phyloP scores from a whole-genome alignment of 92 coral and sea anemone genomes.

The Epizoanthus illoricatus region DNA sequence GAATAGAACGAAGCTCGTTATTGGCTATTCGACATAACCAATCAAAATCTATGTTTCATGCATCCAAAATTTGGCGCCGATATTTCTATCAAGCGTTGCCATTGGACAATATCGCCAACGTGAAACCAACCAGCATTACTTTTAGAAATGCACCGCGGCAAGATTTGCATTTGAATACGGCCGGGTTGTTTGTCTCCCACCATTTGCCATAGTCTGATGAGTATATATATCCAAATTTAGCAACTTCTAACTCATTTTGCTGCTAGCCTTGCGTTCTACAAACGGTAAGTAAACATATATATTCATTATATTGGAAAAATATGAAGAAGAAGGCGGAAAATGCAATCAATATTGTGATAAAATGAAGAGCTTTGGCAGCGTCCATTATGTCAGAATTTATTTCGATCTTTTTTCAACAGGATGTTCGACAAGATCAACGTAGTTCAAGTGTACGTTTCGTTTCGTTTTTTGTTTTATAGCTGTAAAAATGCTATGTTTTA shows the following conservation, averaged over 20 bases:
- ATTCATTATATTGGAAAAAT: not conserved
- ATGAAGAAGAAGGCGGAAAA: not conserved
- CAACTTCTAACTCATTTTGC: not conserved
- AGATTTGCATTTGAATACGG: not conserved
- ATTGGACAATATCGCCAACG: not conserved
- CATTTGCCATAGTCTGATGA: not conserved
- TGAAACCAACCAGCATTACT: slow-evolving; percentile 13
- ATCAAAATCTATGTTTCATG: slow-evolving; percentile 22
- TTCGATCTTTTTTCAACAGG: not conserved
- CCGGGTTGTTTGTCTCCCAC: not conserved
- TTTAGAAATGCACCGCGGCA: slow-evolving; percentile 8
- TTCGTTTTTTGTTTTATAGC: not conserved
- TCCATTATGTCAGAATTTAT: not conserved
- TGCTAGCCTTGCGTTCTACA: not conserved
- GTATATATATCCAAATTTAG: not conserved
- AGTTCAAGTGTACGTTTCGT: not conserved
- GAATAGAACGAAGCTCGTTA: slow-evolving; percentile 20
- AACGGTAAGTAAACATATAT: not conserved
- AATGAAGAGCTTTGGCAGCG: not conserved
- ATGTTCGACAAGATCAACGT: too few species aligned
- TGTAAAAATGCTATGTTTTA: too few species aligned
- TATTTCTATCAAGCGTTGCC: not conserved
- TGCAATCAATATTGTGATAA: not conserved
- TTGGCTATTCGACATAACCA: slow-evolving; percentile 32
- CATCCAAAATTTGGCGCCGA: not conserved